These are phyloP conservation scores for Bufotes viridis DNA, from an alignment of 2,797 vertebrate species.

Conservation along the genomic window DNA sequence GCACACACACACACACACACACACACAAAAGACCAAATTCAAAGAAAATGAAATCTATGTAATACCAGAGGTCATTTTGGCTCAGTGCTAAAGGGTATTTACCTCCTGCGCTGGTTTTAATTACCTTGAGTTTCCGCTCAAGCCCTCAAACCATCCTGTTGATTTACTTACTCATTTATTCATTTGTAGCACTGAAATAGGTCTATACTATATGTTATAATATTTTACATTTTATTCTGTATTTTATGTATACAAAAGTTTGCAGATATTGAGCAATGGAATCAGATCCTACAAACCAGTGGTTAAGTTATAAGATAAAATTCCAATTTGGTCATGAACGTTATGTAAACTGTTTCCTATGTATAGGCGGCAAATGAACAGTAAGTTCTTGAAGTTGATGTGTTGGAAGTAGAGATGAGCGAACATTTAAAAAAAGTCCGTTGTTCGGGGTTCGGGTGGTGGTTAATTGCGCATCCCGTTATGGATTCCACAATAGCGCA, in stretches of 20 bases:
- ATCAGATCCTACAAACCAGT: too few species aligned
- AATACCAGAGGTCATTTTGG: slow-evolving; percentile 47
- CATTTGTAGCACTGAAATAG: background rate
- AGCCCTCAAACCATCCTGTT: background rate
- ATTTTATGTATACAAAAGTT: background rate
- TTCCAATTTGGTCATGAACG: background rate
- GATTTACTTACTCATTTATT: background rate
- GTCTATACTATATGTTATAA: background rate
- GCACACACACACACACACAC: slow-evolving; percentile 31
- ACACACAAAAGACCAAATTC: slow-evolving; percentile 31
- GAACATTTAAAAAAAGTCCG: too few species aligned
- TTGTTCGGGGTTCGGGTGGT: too few species aligned
- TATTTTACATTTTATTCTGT: background rate
- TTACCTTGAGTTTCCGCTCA: slow-evolving; percentile 30
- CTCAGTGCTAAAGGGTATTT: slow-evolving; percentile 46
- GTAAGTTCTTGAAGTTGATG: too few species aligned
- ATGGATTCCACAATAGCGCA: too few species aligned
- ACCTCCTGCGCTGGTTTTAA: slow-evolving; percentile 47
- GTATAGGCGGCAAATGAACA: too few species aligned
- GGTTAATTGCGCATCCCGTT: too few species aligned
- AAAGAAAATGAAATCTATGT: slow-evolving; percentile 54
- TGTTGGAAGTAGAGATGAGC: too few species aligned
- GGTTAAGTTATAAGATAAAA: background rate
- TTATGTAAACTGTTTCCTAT: background rate
- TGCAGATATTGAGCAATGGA: background rate